phyloP scores from a whole-genome alignment of 2,113 vertebrate species.

The Dasyprocta punctata region DNA sequence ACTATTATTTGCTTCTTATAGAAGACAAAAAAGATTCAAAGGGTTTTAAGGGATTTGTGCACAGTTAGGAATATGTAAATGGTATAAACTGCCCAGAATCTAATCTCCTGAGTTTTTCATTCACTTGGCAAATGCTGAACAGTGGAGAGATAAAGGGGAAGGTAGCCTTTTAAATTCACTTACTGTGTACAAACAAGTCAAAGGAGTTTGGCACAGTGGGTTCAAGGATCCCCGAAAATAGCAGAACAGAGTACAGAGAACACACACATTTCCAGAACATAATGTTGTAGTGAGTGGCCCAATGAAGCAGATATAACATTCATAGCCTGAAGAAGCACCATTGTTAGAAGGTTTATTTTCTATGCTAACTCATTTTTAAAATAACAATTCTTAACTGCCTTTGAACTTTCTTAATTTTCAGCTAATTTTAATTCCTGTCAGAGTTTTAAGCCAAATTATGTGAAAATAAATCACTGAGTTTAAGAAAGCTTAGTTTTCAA shows the following conservation, averaged over 20 bases:
- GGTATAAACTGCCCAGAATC: neutral
- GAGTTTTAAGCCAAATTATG: neutral
- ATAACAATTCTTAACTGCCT: neutral
- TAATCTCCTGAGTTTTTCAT: neutral
- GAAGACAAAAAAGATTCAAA: conserved; percentile 13
- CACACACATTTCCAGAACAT: neutral
- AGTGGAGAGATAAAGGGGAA: neutral
- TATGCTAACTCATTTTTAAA: neutral
- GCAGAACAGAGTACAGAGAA: neutral
- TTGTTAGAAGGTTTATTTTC: neutral
- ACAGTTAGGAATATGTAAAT: neutral
- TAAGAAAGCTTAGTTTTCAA: neutral
- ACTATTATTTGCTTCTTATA: neutral
- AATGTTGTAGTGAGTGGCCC: neutral
- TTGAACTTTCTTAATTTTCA: conserved; percentile 36
- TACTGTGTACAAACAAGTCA: neutral
- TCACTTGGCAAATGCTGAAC: neutral
- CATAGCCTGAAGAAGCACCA: neutral
- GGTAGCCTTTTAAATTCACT: neutral
- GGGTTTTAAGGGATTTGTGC: neutral
- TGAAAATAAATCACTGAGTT: neutral
- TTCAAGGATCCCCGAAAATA: neutral
- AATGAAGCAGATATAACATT: neutral
- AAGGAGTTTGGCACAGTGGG: neutral
- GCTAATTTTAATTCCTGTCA: neutral